These are phyloP conservation scores for Clarias laeviceps DNA, from an alignment of 2,797 vertebrate genomes.

Conservation along the genomic window DNA sequence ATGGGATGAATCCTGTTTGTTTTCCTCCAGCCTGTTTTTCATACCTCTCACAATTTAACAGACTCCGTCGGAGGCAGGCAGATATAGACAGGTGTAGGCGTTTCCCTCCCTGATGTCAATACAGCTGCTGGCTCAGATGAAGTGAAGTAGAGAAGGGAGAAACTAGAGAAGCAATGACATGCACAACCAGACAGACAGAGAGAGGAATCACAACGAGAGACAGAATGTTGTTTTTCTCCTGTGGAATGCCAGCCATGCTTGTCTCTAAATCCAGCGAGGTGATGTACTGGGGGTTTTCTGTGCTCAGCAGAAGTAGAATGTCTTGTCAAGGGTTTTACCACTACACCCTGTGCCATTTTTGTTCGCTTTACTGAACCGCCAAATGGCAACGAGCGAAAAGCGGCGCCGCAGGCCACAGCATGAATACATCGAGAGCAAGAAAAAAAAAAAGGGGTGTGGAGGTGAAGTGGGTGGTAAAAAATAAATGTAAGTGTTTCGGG, in stretches of 20 bases:
- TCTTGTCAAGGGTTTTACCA: constrained; percentile 37
- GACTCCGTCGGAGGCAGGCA: neutral
- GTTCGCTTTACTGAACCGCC: constrained; percentile 45
- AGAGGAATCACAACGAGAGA: constrained; percentile 14
- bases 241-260: constrained; percentile 26
- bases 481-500: constrained; percentile 24
- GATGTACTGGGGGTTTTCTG: constrained; percentile 28
- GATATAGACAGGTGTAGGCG: constrained; percentile 28
- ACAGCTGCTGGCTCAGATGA: constrained; percentile 26
- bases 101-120: constrained; percentile 25
- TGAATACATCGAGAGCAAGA: constrained; percentile 1
- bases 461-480: constrained; percentile 4
- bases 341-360: constrained; percentile 20
- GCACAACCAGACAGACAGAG: constrained; percentile 10
- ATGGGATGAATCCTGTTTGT: neutral
- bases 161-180: constrained; percentile 19
- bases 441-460: neutral
- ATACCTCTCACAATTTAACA: constrained; percentile 14
- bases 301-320: constrained; percentile 51
- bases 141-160: constrained; percentile 24
- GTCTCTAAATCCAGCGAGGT: constrained; percentile 29
- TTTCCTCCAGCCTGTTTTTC: neutral
- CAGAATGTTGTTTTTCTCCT: constrained; percentile 11
- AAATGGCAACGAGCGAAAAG: constrained; percentile 43
- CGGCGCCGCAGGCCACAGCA: constrained; percentile 25